Evolutionary conservation across 2,888 invertebrate genomes (phyloP), one percentile per base, ranked within the genome.

Genomic region (Phyllotreta striolata): DNA sequence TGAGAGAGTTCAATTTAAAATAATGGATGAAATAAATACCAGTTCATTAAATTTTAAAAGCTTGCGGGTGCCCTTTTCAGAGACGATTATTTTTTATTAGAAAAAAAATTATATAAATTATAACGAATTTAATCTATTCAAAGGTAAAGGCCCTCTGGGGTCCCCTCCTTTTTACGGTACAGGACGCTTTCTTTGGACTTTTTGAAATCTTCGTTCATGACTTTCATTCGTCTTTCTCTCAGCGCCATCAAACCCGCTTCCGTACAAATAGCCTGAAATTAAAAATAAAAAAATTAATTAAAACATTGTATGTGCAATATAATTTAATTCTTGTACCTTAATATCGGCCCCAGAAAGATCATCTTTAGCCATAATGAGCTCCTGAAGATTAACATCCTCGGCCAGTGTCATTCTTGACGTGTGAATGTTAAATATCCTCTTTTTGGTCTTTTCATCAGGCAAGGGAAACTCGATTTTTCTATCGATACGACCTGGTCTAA

Each of bases 121-220:
- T 51, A 58, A 58, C 12, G 24, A 24, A 24, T 52, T n/a, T 39
- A 37, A 52, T 37, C 44, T 54, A 49, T 10, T 57, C 93, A 99
- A 79, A 99, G 88, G 85, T 99, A 99, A 62, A 99, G 88, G 72
- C 98, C 98, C 84, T 99, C 99, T 0, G 99, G 99, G 49, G 98
- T 98, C 70, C 98, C 98, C 84, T 99, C 99, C 80, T 99, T 98
- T 86, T 99, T 99, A 66, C 98, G 89, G 80, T 99, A 99, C 54
- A 99, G 85, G 35, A 99, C 98, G 83, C 96, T 99, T 81, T 99
- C 99, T 83, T 99, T 99, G 0, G 98, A 97, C 81, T 99, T 99
- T 81, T 95, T 95, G 82, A 99, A 99, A 83, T 99, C 99, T 82
- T 99, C 98, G 84, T 97, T 98, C 67, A 96, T 99, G 38, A 99